Base-by-base conservation (phyloP, 2,888 invertebrate genomes). In the Platynereis dumerilii region DNA sequence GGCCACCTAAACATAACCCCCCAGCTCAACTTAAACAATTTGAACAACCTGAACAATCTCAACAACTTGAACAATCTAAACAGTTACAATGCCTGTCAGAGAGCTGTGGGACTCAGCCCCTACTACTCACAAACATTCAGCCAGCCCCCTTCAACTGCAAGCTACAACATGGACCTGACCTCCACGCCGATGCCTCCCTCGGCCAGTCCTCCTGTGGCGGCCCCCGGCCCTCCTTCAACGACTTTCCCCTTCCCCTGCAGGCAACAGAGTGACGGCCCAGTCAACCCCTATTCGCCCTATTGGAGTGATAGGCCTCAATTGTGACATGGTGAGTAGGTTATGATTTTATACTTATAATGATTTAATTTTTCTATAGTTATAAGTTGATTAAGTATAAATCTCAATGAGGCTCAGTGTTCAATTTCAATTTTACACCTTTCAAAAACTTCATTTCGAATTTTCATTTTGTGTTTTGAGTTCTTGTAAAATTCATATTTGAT, bases 71-170 rank as follows among this genome's bases (percentile, higher is more conserved):
- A 73, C n/a, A 70, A 75, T 57, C 70, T 76, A 52, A 74, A 74
- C 66, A 72, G 73, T 45, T 78, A 77, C 69, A 72, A 65, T 59
- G 75, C 77, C n/a, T 78, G 78, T 61, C 76, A 72, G 60, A 65
- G 73, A 28, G 69, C 71, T 28, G 69, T 71, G 1, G 55, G 69
- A 1, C 64, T 71, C 20, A 65, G 57, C 27, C 67, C 70, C 2
- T 74, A 72, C 62, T 67, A 61, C 54, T 54, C 61, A 10, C 60
- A 24, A n/a, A 34, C 29, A 5, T 34, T 66, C 52, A 75, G 39
- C 73, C 76, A 48, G 65, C 72, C 5, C 69, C 69, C 58, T 72
- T 75, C 27, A 70, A 29, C 39, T 52, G 73, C 27, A 66, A 71
- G 66, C 28, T 60, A 63, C 52, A 34, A 45, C 48, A 15, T 42